Base-by-base conservation (phyloP, 1,140 invertebrate genomes). In the Theocolax elegans region DNA sequence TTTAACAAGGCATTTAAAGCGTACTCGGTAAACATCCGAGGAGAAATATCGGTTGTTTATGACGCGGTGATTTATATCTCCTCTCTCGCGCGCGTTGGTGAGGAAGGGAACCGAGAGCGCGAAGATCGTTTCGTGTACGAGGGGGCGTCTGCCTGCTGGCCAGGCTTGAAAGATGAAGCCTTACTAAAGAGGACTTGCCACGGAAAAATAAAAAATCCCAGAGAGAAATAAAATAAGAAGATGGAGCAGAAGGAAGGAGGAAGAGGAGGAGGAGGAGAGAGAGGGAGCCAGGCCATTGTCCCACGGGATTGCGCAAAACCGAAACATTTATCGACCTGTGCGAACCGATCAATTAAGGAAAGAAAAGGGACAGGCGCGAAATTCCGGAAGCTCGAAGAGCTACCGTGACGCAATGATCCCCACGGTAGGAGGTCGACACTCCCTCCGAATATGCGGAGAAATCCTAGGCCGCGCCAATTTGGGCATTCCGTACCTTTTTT, bases 1-100 rank as follows among this genome's bases (percentile, higher is more conserved):
- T 85, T 86, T 86, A 86, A 86, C 83, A 85, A 86, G 84, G 79
- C 83, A 82, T 85, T 85, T 86, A 86, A 86, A 86, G 82, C 80
- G 81, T 81, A 83, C 83, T 86, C 83, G 80, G 84, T 86, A 86
- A 86, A 86, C 84, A 86, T 86, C 82, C 80, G 79, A 72, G 78
- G 78, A 85, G 80, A 85, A 83, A 86, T 86, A 86, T 86, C 76
- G 83, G 83, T 85, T 85, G 81, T 85, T 85, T 85, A 83, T 80
- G 82, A 80, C 79, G 58, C 72, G 77, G 79, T 86, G 83, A 86
- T 86, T 86, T 86, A 86, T 86, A 82, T 78, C 77, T 80, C 81
- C 77, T 74, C 78, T 78, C 76, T 15, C 23, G 35, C 15, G 23
- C 35, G 2, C 53, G 15, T 23, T n/a, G 58, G 59, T 46, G 51